Evolutionary conservation across 2,113 vertebrate genomes (phyloP), one percentile per base, ranked within the genome.

Genomic region (Festucalex cinctus): DNA sequence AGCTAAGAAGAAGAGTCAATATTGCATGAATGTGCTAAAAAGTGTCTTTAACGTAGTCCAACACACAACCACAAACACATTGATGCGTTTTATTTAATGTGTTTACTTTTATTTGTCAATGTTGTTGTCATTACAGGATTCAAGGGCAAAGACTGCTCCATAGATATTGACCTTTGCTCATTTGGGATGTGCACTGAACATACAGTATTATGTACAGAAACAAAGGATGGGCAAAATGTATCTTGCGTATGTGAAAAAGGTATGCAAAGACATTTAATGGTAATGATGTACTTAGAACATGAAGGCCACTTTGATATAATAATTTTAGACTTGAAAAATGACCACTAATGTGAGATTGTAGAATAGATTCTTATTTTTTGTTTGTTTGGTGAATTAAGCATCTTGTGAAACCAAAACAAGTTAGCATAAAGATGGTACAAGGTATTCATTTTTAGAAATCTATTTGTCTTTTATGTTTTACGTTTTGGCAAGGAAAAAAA

Each of bases 1-100:
- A 90, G 82, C 81, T 88, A 83, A 48, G 63, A 62, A 58, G 64
- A 69, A 73, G 63, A 79, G 86, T 91, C 88, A 56, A 90, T 91
- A 81, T 63, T 3, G 36, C 81, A 86, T 92, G 87, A 91, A 91
- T 92, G 84, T 75, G 69, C 46, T 65, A 57, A 73, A 81, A 85
- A 83, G 43, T 78, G 81, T 81, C 78, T 86, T 85, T 69, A n/a
- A 66, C 68, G 76, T 71, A 76, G 86, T 87, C 88, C 90, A 89
- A 83, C 83, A 71, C 78, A 80, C 72, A 85, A 69, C 76, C 48
- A 57, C 7, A 32, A 22, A 54, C 26, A 32, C 26, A 84, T 57
- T 72, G 57, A 37, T 48, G 35, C 71, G 39, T 64, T 26, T 64
- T 71, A 66, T 28, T 66, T 24, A 36, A 39, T 62, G 37, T 71